Conservation (phyloP, 2,113 vertebrate species). For the Osmerus eperlanus region DNA sequence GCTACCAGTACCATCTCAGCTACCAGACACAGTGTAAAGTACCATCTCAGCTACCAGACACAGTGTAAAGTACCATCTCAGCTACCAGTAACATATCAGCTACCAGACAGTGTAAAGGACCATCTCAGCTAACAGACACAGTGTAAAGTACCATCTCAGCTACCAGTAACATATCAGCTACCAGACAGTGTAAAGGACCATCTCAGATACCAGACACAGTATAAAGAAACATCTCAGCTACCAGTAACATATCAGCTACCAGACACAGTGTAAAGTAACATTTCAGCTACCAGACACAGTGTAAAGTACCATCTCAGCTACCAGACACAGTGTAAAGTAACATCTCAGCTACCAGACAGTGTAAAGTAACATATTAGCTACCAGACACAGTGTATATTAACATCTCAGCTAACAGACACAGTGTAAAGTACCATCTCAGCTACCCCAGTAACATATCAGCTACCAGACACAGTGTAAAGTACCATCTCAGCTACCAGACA, state of each 20-base stretch:
- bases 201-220: background rate
- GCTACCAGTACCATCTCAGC: background rate
- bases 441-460: too few relatives aligned
- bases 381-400: background rate
- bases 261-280: background rate
- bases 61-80: background rate
- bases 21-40: background rate
- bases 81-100: too few relatives aligned
- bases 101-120: too few relatives aligned
- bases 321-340: too few relatives aligned
- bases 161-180: background rate
- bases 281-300: background rate
- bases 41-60: too few relatives aligned
- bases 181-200: slow-evolving; percentile 16
- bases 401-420: slow-evolving; percentile 12
- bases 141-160: background rate
- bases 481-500: too few relatives aligned
- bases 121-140: background rate
- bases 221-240: background rate
- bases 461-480: background rate
- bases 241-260: background rate
- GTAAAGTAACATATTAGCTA: background rate
- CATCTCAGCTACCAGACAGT: background rate
- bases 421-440: background rate
- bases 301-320: background rate